Conservation (phyloP, 2,113 vertebrate species). For the Sorex fumeus region DNA sequence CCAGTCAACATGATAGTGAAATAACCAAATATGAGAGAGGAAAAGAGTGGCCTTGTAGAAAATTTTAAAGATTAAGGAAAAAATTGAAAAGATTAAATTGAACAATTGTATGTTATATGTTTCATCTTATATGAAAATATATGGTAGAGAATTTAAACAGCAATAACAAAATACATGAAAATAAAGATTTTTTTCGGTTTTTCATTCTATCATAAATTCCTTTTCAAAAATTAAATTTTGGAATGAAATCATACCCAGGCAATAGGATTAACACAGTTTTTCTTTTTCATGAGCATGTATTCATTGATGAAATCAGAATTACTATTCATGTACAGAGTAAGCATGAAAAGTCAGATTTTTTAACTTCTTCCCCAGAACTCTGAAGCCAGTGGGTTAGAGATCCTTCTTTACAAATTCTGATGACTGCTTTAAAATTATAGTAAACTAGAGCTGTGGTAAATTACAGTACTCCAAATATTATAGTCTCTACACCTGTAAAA, state of each 20-base stretch:
- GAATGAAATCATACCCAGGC: not conserved
- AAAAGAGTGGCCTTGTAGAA: not conserved
- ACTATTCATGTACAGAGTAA: not conserved
- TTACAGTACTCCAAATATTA: not conserved
- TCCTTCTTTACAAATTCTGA: not conserved
- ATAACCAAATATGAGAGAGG: not conserved
- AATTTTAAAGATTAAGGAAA: slow-evolving; percentile 13
- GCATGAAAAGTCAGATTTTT: not conserved
- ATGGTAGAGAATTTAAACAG: not conserved
- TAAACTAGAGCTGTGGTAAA: not conserved
- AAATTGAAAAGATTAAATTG: not conserved
- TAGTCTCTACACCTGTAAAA: slow-evolving; percentile 19
- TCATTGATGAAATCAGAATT: not conserved
- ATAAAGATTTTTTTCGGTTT: not conserved
- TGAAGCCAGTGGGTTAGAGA: not conserved
- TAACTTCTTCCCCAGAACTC: not conserved
- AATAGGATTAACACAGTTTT: not conserved
- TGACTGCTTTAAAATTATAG: not conserved
- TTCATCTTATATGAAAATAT: slow-evolving; percentile 18
- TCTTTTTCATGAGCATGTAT: not conserved
- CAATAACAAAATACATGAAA: not conserved
- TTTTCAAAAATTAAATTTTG: slow-evolving; percentile 15
- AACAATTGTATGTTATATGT: not conserved
- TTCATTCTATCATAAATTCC: not conserved
- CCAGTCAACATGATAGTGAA: not conserved